Conservation (phyloP, 1,140 invertebrate genomes). For the Wiebesia pumilae region DNA sequence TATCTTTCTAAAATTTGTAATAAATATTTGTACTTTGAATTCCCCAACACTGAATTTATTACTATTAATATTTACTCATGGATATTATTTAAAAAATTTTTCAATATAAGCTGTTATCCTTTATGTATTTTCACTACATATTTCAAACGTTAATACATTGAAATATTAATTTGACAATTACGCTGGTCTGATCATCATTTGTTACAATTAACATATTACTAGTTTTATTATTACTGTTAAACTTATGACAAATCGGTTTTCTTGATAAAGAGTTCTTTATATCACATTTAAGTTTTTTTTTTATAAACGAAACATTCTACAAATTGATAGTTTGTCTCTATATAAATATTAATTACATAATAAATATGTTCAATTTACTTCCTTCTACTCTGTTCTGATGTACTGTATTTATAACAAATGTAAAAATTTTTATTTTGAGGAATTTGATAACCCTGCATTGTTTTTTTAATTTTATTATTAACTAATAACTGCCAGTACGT, state of each 20-base stretch:
- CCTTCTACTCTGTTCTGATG: conserved; percentile 10
- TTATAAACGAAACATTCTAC: conserved; percentile 22
- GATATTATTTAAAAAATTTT: conserved; percentile 20
- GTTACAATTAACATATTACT: conserved; percentile 18
- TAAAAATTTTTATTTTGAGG: conserved; percentile 20
- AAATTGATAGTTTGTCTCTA: conserved; percentile 21
- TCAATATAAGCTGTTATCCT: conserved; percentile 18
- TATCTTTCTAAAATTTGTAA: conserved; percentile 28
- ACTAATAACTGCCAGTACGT: not conserved
- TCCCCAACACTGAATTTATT: not conserved
- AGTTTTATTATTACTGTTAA: conserved; percentile 10
- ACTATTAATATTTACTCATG: conserved; percentile 14
- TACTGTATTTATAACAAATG: conserved; percentile 22
- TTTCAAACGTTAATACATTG: conserved; percentile 3
- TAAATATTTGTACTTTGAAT: conserved; percentile 49
- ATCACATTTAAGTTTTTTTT: conserved; percentile 44
- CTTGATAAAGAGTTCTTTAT: conserved; percentile 8
- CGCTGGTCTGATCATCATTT: not conserved
- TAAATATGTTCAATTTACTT: conserved; percentile 21
- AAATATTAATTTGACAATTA: conserved; percentile 31
- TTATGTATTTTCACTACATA: conserved; percentile 24
- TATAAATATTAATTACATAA: conserved; percentile 10
- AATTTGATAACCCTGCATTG: conserved; percentile 37
- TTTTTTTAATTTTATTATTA: conserved; percentile 21
- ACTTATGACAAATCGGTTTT: conserved; percentile 23